Evolutionary conservation across 2,888 invertebrate genomes (phyloP).

Genomic region (Halictus ligatus): DNA sequence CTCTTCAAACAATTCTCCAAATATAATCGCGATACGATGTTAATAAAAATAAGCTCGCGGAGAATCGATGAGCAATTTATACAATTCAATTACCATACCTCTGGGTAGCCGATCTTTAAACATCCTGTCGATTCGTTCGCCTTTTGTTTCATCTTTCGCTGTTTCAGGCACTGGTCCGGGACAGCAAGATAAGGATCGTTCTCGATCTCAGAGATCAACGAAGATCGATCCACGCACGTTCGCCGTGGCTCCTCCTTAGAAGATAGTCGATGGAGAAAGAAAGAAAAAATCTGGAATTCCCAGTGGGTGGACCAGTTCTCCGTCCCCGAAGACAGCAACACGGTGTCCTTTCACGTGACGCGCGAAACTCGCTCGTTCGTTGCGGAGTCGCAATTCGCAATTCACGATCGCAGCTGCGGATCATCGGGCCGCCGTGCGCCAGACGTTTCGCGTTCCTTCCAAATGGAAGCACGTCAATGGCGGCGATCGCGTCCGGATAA

Average conservation of each 20-base stretch:
- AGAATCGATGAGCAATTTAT: background rate
- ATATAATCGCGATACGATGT: background rate
- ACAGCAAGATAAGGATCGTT: constrained; percentile 35
- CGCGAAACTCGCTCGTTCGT: constrained; percentile 53
- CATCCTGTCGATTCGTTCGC: background rate
- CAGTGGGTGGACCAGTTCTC: constrained; percentile 79
- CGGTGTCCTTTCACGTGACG: constrained; percentile 60
- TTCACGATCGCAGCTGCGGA: constrained; percentile 16
- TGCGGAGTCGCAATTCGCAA: constrained; percentile 7
- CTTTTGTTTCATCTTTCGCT: background rate
- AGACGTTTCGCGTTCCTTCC: background rate
- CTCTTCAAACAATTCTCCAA: background rate
- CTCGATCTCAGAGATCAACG: constrained; percentile 34
- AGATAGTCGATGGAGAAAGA: constrained; percentile 22
- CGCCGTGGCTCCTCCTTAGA: constrained; percentile 14
- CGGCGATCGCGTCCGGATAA: background rate
- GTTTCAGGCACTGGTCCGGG: background rate
- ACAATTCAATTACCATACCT: background rate
- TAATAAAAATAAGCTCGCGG: background rate
- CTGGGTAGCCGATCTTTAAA: too few relatives aligned
- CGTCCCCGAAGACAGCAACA: constrained; percentile 66
- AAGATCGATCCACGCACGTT: constrained; percentile 38
- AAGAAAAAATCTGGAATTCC: constrained; percentile 72
- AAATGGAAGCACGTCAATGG: constrained; percentile 1
- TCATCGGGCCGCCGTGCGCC: constrained; percentile 5